Percentiles rank a stretch among this genome's conserved stretches.
phyloP scores from a whole-genome alignment of 2,888 invertebrate genomes.

The Cylloceria caligata region DNA sequence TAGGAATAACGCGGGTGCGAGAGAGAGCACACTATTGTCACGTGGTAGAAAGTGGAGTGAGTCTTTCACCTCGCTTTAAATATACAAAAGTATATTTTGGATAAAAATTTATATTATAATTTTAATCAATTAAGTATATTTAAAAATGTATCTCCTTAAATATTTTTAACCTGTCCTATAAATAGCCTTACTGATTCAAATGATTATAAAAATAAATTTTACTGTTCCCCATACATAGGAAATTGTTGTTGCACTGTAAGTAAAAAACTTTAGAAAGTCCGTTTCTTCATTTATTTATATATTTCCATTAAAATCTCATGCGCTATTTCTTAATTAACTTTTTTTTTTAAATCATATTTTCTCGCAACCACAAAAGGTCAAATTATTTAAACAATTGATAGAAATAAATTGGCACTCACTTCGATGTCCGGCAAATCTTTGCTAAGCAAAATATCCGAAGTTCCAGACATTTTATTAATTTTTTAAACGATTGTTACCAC shows the following conservation, averaged over 20 bases:
- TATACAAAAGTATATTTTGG: too few relatives aligned
- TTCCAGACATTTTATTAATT: conserved; percentile 37
- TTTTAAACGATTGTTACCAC: neutral
- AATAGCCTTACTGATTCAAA: too few relatives aligned
- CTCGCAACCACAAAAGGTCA: neutral
- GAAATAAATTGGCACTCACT: conserved; percentile 85
- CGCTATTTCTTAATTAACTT: neutral
- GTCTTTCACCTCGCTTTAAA: too few relatives aligned
- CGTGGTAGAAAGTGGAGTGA: too few relatives aligned
- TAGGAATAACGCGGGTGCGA: too few relatives aligned
- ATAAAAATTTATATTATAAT: too few relatives aligned
- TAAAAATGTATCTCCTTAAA: too few relatives aligned
- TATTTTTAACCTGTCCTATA: too few relatives aligned
- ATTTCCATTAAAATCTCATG: neutral
- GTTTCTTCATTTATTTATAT: neutral
- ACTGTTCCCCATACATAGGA: too few relatives aligned
- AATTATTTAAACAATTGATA: neutral
- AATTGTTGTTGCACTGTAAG: neutral
- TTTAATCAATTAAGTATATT: too few relatives aligned
- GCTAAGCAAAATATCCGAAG: conserved; percentile 85
- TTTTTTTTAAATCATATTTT: neutral
- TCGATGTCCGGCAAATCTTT: conserved; percentile 93
- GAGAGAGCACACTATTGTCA: too few relatives aligned
- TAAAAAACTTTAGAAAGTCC: neutral
- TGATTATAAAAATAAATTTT: too few relatives aligned